Evolutionary conservation across 2,113 vertebrate genomes (phyloP), one percentile per base, ranked within the genome.

Genomic region (Lipotes vexillifer): DNA sequence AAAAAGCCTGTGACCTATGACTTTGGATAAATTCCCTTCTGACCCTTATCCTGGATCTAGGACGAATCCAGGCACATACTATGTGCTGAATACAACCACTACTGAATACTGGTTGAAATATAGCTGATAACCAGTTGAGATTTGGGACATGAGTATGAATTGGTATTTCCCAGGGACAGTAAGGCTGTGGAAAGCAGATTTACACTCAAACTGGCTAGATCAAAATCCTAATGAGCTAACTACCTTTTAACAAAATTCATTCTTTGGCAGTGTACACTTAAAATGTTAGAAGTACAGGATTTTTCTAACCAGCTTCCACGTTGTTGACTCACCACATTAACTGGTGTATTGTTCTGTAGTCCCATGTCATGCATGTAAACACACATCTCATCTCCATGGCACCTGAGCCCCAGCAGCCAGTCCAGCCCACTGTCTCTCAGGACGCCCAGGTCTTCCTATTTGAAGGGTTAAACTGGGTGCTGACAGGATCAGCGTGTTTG

Each of bases 231-330:
- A 92, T 38, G 80, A 74, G 8, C 7, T 61, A 46, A 85, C 25
- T 83, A n/a, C 31, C 20, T 92, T 78, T 88, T 80, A 90, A 68
- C 77, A 72, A 96, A 82, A 88, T 61, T 29, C 10, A 55, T 3
- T 46, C 38, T 72, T 90, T 72, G 87, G 36, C 2, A 74, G 1
- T 77, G 38, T 52, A 25, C 25, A 23, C 12, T 71, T 65, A 75
- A 44, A 44, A 46, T 57, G 85, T 90, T 88, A 82, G 8, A 96
- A 96, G 61, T 65, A 31, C 5, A 85, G 49, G n/a, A 88, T 66
- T 86, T 96, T 88, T 49, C 41, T 83, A 65, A 36, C 33, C 25
- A 61, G 15, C 63, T 89, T 80, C n/a, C 33, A 12, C 52, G 36
- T 27, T 80, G 11, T 6, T 49, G 49, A 38, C 57, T 92, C 9